Base-by-base conservation (phyloP, 2,113 vertebrate species). In the Dinomys branickii region DNA sequence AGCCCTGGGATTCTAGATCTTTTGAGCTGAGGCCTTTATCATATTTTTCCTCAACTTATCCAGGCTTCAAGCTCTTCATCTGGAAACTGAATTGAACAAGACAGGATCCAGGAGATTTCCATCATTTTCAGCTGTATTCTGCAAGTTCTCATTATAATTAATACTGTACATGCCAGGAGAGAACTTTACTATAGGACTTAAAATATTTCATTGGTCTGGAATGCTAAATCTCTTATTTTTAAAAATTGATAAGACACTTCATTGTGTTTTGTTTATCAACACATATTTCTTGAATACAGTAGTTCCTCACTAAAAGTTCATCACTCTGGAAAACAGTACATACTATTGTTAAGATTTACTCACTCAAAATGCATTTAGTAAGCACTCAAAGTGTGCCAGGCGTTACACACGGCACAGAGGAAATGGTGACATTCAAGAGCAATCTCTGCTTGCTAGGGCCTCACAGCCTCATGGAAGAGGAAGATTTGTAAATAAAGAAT, bases 171-270 rank as follows among this genome's bases (percentile, higher is more conserved):
- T 81, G 26, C 59, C 59, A 86, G 33, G 12, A 69, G 82, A n/a
- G 82, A 85, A 65, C 38, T 95, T 86, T 35, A 26, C 41, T 91
- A 86, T 50, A 44, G 8, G 20, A 5, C 1, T 87, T 95, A 38
- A 67, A 92, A 69, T 12, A 56, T 19, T 88, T 24, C 35, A 63
- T 41, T 92, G 81, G 26, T 92, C 88, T 92, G 61, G 7, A 96
- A 87, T 65, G n/a, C n/a, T 52, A 17, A 75, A 41, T 90, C 58
- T 61, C 19, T 90, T 56, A 52, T 87, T 97, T 96, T 94, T 24
- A 16, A 38, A 61, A 86, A 56, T 85, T 35, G 26, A 78, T 67
- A 50, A 92, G 71, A 94, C 2, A 3, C 24, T 26, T 22, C 20
- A 81, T 58, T 90, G 22, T 96, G 12, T 92, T 58, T 78, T 75